phyloP scores from a whole-genome alignment of 1,140 invertebrate species.

The Archivesica marissinica region DNA sequence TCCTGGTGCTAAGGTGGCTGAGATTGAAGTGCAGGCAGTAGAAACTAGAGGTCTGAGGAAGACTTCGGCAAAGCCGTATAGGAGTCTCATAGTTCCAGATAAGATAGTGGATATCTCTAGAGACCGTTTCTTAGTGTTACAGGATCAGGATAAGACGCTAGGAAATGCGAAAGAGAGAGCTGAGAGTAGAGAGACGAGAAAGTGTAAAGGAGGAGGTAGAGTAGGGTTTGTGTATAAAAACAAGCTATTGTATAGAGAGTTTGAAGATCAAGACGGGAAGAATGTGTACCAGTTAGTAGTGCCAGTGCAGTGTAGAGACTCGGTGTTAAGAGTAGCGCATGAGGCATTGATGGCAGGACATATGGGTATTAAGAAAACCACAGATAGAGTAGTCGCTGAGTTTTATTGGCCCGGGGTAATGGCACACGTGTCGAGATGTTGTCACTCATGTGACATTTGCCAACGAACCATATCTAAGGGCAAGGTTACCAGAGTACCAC shows the following conservation, averaged over 20 bases:
- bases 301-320: not conserved
- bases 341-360: constrained; percentile 39
- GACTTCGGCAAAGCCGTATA: not conserved
- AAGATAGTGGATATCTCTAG: not conserved
- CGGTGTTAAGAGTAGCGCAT: constrained; percentile 36
- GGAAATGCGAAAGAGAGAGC: constrained; percentile 4
- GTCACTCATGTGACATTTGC: constrained; percentile 16
- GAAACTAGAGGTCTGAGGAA: not conserved
- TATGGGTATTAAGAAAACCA: not conserved
- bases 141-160: not conserved
- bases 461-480: constrained; percentile 20
- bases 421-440: constrained; percentile 9
- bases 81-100: not conserved
- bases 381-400: not conserved
- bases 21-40: not conserved
- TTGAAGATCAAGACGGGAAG: not conserved
- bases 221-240: not conserved
- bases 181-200: not conserved
- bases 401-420: constrained; percentile 21
- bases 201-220: not conserved
- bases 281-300: not conserved
- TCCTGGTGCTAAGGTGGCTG: constrained; percentile 25
- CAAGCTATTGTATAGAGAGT: constrained; percentile 16
- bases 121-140: not conserved
- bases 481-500: not conserved